Conservation (phyloP, 2,113 vertebrate genomes). For the Hippocampus zosterae region DNA sequence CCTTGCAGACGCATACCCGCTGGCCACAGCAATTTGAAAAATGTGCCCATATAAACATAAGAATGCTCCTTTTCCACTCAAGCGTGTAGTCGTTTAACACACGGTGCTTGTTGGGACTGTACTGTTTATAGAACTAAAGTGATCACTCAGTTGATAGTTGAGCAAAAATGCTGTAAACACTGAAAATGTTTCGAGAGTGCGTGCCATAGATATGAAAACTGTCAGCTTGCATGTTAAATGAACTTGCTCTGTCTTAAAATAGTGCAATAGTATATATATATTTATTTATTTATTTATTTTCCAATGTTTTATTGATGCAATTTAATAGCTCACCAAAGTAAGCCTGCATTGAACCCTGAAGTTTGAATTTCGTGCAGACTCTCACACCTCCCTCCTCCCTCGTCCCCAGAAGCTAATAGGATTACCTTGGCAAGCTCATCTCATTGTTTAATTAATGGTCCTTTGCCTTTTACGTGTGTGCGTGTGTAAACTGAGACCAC, state of each 20-base stretch:
- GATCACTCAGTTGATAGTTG: neutral
- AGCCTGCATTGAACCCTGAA: neutral
- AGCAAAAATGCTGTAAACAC: neutral
- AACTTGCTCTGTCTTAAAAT: neutral
- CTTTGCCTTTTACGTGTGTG: slow-evolving; percentile 17
- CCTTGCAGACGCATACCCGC: neutral
- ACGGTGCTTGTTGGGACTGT: neutral
- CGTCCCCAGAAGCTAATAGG: slow-evolving; percentile 30
- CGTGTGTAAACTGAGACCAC: slow-evolving; percentile 21
- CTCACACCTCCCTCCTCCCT: slow-evolving; percentile 15
- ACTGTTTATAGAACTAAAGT: neutral
- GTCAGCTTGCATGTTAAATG: neutral
- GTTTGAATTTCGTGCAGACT: slow-evolving; percentile 7
- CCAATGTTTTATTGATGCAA: neutral
- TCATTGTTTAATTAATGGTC: slow-evolving; percentile 34
- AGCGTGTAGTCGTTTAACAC: neutral
- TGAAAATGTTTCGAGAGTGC: neutral
- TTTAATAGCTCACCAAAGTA: neutral
- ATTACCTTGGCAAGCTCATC: slow-evolving; percentile 30
- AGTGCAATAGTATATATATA: neutral
- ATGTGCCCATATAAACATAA: neutral
- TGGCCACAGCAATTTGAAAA: neutral
- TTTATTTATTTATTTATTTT: too few relatives aligned
- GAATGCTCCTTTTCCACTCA: neutral
- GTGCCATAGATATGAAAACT: neutral